phyloP scores from a whole-genome alignment of 2,888 invertebrate genomes.

The Chydorus sphaericus region DNA sequence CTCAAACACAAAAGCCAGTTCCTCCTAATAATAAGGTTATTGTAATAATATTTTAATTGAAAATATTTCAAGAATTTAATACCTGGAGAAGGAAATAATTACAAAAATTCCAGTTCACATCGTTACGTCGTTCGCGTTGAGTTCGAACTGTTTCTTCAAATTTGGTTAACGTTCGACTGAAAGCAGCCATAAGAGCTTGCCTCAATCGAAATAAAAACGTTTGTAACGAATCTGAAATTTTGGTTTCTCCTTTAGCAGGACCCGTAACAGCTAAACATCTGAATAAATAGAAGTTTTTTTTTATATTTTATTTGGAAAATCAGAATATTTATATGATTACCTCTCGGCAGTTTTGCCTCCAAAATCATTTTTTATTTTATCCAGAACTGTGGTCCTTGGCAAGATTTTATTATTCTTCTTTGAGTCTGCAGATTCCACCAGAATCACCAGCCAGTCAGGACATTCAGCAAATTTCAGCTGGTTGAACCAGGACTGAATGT shows the following conservation, averaged over 20 bases:
- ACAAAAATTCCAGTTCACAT: conserved; percentile 84
- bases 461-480: conserved; percentile 46
- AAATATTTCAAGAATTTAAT: conserved; percentile 17
- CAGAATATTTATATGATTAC: conserved; percentile 26
- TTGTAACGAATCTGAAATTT: conserved; percentile 80
- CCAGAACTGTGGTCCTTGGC: conserved; percentile 80
- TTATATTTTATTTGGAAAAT: conserved; percentile 9
- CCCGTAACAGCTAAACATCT: conserved; percentile 82
- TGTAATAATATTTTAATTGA: background rate
- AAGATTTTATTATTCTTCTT: conserved; percentile 81
- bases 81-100: conserved; percentile 85
- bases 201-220: conserved; percentile 67
- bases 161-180: conserved; percentile 66
- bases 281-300: conserved; percentile 31
- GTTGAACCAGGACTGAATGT: conserved; percentile 73
- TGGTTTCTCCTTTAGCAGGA: conserved; percentile 74
- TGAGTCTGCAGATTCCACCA: conserved; percentile 82
- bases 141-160: conserved; percentile 83
- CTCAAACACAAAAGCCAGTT: conserved; percentile 85
- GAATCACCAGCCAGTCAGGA: conserved; percentile 78
- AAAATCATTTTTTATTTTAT: conserved; percentile 88
- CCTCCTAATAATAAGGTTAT: conserved; percentile 59
- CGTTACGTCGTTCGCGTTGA: conserved; percentile 76
- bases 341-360: conserved; percentile 68
- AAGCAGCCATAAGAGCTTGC: conserved; percentile 67